Evolutionary conservation across 2,888 invertebrate genomes (phyloP), one percentile per base, ranked within the genome.

Genomic region (Arge pagana): DNA sequence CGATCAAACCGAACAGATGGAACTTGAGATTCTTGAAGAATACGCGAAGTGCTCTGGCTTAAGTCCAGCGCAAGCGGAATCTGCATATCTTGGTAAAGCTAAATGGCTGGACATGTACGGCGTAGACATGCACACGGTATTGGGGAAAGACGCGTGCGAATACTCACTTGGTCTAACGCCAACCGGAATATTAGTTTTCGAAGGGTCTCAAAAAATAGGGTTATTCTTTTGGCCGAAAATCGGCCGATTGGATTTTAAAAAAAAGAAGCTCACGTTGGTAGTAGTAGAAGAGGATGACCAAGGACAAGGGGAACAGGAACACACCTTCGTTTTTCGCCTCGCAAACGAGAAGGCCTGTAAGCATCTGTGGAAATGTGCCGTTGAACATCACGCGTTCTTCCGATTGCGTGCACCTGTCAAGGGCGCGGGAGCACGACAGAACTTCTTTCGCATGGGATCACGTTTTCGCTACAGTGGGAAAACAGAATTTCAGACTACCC

Each of bases 221-320:
- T 81, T 99, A 13, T 99, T 99, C 78, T 96, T 97, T 76, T 99
- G 99, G 96, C 98, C 98, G 2, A 98, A 97, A 82, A 98, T 99
- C 66, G 95, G 95, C 56, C 92, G 95, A 75, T 79, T 99, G 48
- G 96, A 98, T 78, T 99, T 99, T 73, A 96, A 96, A 76, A 96
- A 94, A 78, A 97, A 97, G 78, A 97, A 97, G 77, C 78, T 99
- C 40, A 97, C 96, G 0, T 81, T 99, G 49, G 90, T 98, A 37
- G 98, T 99, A 3, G 96, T 98, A 7, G 99, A 99, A 78, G 98
- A 99, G 76, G 97, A 98, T 72, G 98, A 98, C 73, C 92, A 95
- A 76, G 96, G 96, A 0, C 83, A 89, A 42, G 74, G 76, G 1
- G 95, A 97, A 77, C 96, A 98, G 72, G 96, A 99, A 73, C 99